Conservation (phyloP, 2,113 vertebrate genomes). For the Sander vitreus region DNA sequence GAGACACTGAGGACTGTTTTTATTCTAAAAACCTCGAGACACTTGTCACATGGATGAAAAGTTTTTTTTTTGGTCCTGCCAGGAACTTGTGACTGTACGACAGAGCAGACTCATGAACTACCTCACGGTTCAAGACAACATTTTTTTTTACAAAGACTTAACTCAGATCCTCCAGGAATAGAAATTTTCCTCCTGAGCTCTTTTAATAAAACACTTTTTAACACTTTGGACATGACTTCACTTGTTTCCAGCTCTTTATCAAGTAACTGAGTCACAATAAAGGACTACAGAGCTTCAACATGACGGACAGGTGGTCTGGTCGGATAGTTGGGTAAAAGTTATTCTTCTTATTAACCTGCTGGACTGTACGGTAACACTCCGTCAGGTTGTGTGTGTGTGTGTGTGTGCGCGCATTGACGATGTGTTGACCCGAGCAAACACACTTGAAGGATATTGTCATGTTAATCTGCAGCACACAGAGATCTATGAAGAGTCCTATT, state of each 20-base stretch:
- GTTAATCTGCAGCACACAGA: slow-evolving; percentile 39
- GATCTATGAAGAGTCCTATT: not conserved
- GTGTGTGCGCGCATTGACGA: not conserved
- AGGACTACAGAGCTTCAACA: not conserved
- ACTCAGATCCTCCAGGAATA: not conserved
- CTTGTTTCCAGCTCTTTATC: not conserved
- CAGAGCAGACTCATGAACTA: not conserved
- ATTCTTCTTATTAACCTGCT: slow-evolving; percentile 11
- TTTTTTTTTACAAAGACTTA: not conserved
- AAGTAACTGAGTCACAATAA: not conserved
- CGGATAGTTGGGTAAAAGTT: not conserved
- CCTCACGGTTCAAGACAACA: not conserved
- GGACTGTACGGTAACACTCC: slow-evolving; percentile 19
- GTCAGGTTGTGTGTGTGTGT: slow-evolving; percentile 13
- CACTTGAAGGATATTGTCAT: slow-evolving; percentile 37
- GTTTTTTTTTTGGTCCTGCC: not conserved
- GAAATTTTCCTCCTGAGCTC: not conserved
- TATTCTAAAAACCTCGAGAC: not conserved
- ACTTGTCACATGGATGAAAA: not conserved
- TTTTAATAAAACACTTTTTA: not conserved
- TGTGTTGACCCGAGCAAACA: slow-evolving; percentile 41
- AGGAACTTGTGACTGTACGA: not conserved
- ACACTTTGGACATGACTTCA: not conserved
- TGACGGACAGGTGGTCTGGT: not conserved
- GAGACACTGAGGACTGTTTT: not conserved